phyloP scores from a whole-genome alignment of 2,888 invertebrate species.

The Andrena fulva region DNA sequence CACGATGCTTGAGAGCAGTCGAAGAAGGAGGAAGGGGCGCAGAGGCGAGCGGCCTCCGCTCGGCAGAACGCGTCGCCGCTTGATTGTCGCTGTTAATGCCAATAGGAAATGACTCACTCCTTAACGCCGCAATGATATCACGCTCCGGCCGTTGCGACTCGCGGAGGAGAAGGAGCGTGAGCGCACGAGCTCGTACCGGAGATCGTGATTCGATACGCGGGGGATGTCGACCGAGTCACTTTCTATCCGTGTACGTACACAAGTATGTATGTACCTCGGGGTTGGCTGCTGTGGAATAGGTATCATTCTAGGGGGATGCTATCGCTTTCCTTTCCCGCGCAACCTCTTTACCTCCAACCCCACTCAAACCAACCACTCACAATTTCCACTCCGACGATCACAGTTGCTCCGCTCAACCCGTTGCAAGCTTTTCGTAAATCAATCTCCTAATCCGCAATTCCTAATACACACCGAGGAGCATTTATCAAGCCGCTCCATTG shows the following conservation, averaged over 20 bases:
- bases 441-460: no score
- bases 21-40: constrained; percentile 38
- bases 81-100: constrained; percentile 74
- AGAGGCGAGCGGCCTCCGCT: constrained; percentile 28
- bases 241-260: constrained; percentile 13
- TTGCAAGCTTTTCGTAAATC: no score
- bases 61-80: constrained; percentile 46
- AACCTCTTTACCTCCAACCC: no score
- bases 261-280: no score
- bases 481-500: not conserved
- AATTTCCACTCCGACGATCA: no score
- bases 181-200: constrained; percentile 31
- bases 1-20: constrained; percentile 40
- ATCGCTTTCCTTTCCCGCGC: not conserved
- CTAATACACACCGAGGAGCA: not conserved
- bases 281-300: no score
- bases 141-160: constrained; percentile 40
- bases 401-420: no score
- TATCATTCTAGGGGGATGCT: constrained; percentile 12
- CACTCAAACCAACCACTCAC: no score
- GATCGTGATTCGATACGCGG: constrained; percentile 68
- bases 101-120: constrained; percentile 77
- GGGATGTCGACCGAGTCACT: constrained; percentile 34
- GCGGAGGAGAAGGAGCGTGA: constrained; percentile 17
- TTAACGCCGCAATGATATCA: constrained; percentile 75